A percentile compares a stretch with the other conserved stretches of the same genome.
These are phyloP conservation scores for Dreissena rostriformis DNA, from an alignment of 1,140 invertebrate genomes.

Conservation along the genomic window DNA sequence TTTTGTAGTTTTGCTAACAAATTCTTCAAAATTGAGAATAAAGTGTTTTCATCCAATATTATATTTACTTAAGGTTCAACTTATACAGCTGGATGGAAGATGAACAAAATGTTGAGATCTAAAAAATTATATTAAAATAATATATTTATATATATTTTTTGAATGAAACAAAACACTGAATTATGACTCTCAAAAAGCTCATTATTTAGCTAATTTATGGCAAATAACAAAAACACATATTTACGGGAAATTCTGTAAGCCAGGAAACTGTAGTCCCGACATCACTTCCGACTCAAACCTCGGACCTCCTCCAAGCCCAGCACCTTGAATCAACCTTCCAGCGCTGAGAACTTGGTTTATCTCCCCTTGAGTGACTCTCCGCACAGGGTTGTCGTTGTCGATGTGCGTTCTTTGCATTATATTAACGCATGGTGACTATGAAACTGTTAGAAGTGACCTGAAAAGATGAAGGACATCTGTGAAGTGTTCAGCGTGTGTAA, in stretches of 20 bases:
- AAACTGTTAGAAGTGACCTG: not conserved
- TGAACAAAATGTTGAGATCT: too few relatives aligned
- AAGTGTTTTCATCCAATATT: too few relatives aligned
- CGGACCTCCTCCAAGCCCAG: constrained; percentile 51
- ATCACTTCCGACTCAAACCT: constrained; percentile 53
- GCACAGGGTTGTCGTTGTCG: constrained; percentile 8
- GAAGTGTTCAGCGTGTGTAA: too few relatives aligned
- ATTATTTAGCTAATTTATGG: too few relatives aligned
- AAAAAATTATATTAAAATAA: too few relatives aligned
- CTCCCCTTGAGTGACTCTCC: constrained; percentile 44
- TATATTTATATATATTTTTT: too few relatives aligned
- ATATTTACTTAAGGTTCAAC: too few relatives aligned
- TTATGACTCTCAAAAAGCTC: not conserved
- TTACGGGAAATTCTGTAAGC: constrained; percentile 63
- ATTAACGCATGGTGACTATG: constrained; percentile 15
- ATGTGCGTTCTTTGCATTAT: constrained; percentile 37
- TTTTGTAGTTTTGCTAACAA: too few relatives aligned
- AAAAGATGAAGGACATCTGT: not conserved
- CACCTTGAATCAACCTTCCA: constrained; percentile 6
- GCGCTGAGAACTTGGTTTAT: constrained; percentile 5
- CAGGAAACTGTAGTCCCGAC: constrained; percentile 57
- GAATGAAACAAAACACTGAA: too few relatives aligned
- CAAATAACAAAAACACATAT: constrained; percentile 14
- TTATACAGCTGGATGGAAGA: too few relatives aligned
- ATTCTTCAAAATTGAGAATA: too few relatives aligned